Percentiles rank a stretch among this genome's conserved stretches.
phyloP scores from a whole-genome alignment of 2,113 vertebrate genomes.

The Hyla sarda region DNA sequence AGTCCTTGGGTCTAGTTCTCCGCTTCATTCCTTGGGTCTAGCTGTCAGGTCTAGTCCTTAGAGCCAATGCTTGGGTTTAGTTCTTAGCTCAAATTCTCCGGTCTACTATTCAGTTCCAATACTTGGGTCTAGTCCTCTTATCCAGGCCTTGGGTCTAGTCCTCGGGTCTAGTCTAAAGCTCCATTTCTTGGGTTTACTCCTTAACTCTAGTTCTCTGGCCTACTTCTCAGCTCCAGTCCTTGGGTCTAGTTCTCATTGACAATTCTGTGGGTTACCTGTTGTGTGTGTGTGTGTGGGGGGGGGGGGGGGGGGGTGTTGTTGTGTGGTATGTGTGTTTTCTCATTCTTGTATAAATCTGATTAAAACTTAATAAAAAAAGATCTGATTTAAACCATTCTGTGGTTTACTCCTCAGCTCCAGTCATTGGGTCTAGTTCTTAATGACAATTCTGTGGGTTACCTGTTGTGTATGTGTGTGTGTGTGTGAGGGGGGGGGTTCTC shows the following conservation, averaged over 20 bases:
- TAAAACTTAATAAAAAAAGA: too few relatives aligned
- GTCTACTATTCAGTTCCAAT: neutral
- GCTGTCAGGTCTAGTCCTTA: neutral
- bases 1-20: too few relatives aligned
- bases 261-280: too few relatives aligned
- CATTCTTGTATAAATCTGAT: too few relatives aligned
- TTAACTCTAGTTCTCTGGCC: neutral
- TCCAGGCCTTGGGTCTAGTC: neutral
- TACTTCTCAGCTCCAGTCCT: neutral
- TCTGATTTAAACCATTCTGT: too few relatives aligned
- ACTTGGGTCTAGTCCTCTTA: neutral
- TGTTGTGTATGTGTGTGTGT: too few relatives aligned
- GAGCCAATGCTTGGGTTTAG: neutral
- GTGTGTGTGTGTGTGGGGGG: too few relatives aligned
- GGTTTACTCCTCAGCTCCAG: neutral
- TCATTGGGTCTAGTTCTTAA: neutral
- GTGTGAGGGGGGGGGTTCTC: too few relatives aligned
- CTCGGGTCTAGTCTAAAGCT: neutral
- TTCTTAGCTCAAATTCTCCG: neutral
- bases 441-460: too few relatives aligned
- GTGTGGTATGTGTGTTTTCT: too few relatives aligned
- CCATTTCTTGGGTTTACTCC: neutral
- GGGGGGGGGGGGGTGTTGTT: too few relatives aligned
- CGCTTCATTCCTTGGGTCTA: too few relatives aligned
- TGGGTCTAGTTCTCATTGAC: neutral